Evolutionary conservation across 1,140 invertebrate species (phyloP).

Genomic region (Drosophila yakuba): DNA sequence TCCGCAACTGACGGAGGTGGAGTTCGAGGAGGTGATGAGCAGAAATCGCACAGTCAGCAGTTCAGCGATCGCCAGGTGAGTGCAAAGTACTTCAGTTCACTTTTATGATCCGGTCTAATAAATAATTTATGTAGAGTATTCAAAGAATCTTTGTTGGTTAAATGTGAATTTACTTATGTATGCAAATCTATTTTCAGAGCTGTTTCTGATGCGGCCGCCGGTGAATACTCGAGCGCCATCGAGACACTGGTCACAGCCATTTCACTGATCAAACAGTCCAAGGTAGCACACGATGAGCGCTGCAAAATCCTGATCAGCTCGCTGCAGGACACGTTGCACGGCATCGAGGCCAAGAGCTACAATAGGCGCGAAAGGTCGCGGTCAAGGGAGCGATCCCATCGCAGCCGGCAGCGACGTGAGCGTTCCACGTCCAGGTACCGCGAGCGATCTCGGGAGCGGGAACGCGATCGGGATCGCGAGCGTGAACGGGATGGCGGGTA

Average conservation of each 20-base stretch:
- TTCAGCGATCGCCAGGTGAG: constrained; percentile 93
- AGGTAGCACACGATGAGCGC: constrained; percentile 98
- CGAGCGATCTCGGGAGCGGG: constrained; percentile 88
- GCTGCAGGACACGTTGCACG: constrained; percentile 97
- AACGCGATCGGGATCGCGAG: constrained; percentile 89
- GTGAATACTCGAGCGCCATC: constrained; percentile 98
- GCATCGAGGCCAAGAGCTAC: constrained; percentile 84
- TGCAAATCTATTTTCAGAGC: constrained; percentile 87
- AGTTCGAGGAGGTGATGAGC: constrained; percentile 99
- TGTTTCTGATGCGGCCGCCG: constrained; percentile 98
- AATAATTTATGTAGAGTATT: too few species aligned
- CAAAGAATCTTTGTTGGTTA: not conserved
- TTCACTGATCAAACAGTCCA: constrained; percentile 99
- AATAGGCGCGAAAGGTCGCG: constrained; percentile 86
- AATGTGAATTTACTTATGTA: not conserved
- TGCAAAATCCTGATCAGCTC: constrained; percentile 99
- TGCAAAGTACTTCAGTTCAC: not conserved
- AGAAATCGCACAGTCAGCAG: constrained; percentile 98
- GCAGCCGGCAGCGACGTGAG: constrained; percentile 90
- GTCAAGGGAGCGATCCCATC: constrained; percentile 90
- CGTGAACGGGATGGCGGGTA: constrained; percentile 87
- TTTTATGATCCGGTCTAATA: too few species aligned
- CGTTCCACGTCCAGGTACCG: constrained; percentile 92
- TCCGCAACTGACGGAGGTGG: constrained; percentile 93
- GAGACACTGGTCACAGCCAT: constrained; percentile 99